Evolutionary conservation across 2,113 vertebrate species (phyloP), one percentile per base, ranked within the genome.

Genomic region (Urocitellus parryii): DNA sequence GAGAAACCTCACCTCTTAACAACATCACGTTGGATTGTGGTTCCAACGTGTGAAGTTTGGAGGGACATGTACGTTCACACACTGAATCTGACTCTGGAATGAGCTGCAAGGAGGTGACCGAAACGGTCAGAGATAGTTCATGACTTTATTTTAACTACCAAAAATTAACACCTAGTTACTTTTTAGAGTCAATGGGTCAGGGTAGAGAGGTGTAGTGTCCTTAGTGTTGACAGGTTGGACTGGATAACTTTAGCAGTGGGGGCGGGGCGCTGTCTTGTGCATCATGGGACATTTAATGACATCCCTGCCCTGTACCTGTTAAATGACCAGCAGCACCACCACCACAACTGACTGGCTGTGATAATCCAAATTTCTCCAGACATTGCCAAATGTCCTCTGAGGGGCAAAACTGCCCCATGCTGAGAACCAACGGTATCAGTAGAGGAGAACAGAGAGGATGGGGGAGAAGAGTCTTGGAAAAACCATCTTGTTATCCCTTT

Each of bases 211-310:
- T 29, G 93, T 16, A 72, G 1, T 4, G 12, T 89, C 87, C 70
- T 37, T 4, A 42, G 12, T n/a, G 18, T 3, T 25, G 12, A 73
- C 32, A 6, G 22, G 53, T 14, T 39, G 65, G 48, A 13, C 11
- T 73, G 16, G 32, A 25, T 42, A 32, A 63, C 72, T 32, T 27
- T 48, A 22, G 34, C 5, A 25, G 17, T 12, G 58, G 34, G 22
- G 20, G 8, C 18, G 0, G 0, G 8, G 24, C 29, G 25, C 58
- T 73, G 14, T 27, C n/a, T 25, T 51, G 1, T 67, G 51, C 22
- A 11, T 9, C 29, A 18, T 1, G 3, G 22, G 61, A 4, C 20
- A 10, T 42, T 72, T 18, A 77, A 22, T 6, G 25, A 5, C 58
- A 6, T 42, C 39, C 37, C 17, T 48, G 39, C 9, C 9, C 27